Evolutionary conservation across 1,140 invertebrate species (phyloP).

Genomic region (Philaenus spumarius): DNA sequence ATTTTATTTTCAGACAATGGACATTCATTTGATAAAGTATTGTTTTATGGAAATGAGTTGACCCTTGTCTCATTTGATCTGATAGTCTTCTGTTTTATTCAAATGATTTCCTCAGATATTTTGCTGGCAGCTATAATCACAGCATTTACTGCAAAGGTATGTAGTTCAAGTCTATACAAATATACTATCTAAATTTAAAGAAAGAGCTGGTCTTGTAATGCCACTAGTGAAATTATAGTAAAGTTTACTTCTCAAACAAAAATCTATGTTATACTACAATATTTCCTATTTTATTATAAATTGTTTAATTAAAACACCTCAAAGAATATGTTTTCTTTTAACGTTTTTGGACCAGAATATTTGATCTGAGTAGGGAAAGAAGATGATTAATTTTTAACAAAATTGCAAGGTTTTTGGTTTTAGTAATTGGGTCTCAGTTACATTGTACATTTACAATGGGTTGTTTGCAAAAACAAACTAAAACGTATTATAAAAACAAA

Average conservation of each 20-base stretch:
- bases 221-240: neutral
- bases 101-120: constrained; percentile 52
- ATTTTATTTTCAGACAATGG: constrained; percentile 56
- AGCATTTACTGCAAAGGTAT: constrained; percentile 47
- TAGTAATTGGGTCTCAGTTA: too few relatives aligned
- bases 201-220: neutral
- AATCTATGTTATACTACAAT: neutral
- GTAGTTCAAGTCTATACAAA: neutral
- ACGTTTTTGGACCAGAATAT: too few relatives aligned
- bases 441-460: too few relatives aligned
- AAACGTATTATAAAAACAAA: too few relatives aligned
- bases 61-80: constrained; percentile 65
- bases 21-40: constrained; percentile 57
- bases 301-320: neutral
- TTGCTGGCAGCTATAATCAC: constrained; percentile 56
- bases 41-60: constrained; percentile 72
- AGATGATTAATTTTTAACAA: too few relatives aligned
- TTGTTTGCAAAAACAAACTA: too few relatives aligned
- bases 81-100: constrained; percentile 62
- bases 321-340: neutral
- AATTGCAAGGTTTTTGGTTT: too few relatives aligned
- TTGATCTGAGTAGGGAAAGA: too few relatives aligned
- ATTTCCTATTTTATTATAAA: neutral
- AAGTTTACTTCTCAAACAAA: neutral
- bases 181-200: neutral